These are phyloP conservation scores for Clusia tigrina DNA, from an alignment of 2,888 invertebrate species.

Conservation along the genomic window DNA sequence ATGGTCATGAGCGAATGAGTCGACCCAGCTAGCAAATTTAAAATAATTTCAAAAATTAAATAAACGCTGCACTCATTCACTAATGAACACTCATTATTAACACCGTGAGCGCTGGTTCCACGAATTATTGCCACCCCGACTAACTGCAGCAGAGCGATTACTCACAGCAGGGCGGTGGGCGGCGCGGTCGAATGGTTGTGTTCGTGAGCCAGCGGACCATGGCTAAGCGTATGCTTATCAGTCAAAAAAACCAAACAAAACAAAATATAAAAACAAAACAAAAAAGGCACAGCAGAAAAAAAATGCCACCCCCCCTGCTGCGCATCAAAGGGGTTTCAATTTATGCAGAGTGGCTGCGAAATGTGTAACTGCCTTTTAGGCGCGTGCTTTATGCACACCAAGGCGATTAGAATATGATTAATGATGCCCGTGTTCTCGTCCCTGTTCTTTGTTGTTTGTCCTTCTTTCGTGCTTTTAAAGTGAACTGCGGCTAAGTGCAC, in stretches of 20 bases:
- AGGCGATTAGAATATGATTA: background rate
- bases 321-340: slow-evolving; percentile 1
- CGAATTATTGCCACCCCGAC: background rate
- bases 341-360: background rate
- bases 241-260: background rate
- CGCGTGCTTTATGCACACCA: slow-evolving; percentile 3
- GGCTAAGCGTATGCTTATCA: background rate
- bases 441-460: too few relatives aligned
- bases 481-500: background rate
- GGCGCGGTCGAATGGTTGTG: too few relatives aligned
- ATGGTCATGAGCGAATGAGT: background rate
- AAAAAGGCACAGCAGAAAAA: background rate
- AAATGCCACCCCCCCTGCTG: background rate
- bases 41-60: background rate
- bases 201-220: too few relatives aligned
- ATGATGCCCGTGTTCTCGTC: too few relatives aligned
- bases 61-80: background rate
- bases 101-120: too few relatives aligned
- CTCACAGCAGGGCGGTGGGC: background rate
- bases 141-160: background rate
- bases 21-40: too few relatives aligned
- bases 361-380: slow-evolving; percentile 3
- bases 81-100: background rate
- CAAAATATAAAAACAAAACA: background rate
- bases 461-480: background rate